Percentiles rank a stretch among this genome's conserved stretches.
phyloP scores from a whole-genome alignment of 1,140 invertebrate genomes.

The Arion vulgaris region DNA sequence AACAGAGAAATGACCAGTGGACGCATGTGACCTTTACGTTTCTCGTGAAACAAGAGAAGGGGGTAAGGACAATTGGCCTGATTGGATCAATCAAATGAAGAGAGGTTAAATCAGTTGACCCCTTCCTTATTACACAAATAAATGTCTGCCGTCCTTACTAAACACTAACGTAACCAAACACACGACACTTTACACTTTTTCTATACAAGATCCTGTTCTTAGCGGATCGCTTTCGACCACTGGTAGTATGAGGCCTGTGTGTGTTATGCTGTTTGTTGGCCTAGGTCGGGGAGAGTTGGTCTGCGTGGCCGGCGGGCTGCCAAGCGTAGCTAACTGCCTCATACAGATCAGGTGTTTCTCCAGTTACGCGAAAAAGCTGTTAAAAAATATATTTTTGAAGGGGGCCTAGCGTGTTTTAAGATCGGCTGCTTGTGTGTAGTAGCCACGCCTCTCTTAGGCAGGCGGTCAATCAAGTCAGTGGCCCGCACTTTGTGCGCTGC shows the following conservation, averaged over 20 bases:
- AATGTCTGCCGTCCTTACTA: background rate
- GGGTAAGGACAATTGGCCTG: conserved; percentile 14
- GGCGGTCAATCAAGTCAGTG: conserved; percentile 64
- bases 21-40: conserved; percentile 1
- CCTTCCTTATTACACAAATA: background rate
- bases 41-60: conserved; percentile 10
- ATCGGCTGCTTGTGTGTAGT: conserved; percentile 41
- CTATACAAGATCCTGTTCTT: conserved; percentile 26
- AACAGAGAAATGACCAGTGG: conserved; percentile 27
- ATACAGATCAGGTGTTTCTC: conserved; percentile 40
- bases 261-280: conserved; percentile 3
- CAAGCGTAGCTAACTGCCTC: conserved; percentile 42
- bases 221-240: conserved; percentile 36
- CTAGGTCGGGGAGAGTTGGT: conserved; percentile 26
- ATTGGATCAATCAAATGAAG: conserved; percentile 29
- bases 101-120: conserved; percentile 19
- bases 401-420: conserved; percentile 21
- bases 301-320: conserved; percentile 40
- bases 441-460: conserved; percentile 53
- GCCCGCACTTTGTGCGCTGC: conserved; percentile 58
- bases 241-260: conserved; percentile 29
- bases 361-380: conserved; percentile 33
- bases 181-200: background rate
- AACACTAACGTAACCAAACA: conserved; percentile 28
- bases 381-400: conserved; percentile 1